Evolutionary conservation across 2,797 vertebrate species (phyloP), one percentile per base, ranked within the genome.

Genomic region (Peromyscus aztecus): DNA sequence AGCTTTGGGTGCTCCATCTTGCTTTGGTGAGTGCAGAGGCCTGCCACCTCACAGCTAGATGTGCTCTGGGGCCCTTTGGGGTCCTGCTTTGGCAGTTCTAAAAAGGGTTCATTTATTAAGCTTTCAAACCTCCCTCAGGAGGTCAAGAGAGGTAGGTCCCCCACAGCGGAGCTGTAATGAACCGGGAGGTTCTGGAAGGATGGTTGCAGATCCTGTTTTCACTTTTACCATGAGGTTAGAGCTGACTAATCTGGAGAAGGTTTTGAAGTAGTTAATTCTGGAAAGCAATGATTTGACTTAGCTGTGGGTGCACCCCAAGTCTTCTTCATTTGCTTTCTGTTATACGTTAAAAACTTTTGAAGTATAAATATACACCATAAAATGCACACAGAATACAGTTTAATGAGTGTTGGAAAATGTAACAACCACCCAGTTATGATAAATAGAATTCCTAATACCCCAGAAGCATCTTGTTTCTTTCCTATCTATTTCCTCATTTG

Each of bases 281-380:
- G 81, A 90, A 87, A 91, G 52, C 29, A 40, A 40, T 94, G 81
- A 93, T 77, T 49, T 49, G 83, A 93, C 57, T 80, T 87, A 84
- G 40, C n/a, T 91, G 21, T 94, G 76, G 37, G 37, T 46, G 31
- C n/a, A 71, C 12, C 37, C n/a, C n/a, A 57, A 82, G 19, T 89
- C 67, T 89, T 95, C 78, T 43, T 95, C 75, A 57, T 89, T 91
- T 94, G 65, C 55, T 95, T 91, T 94, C 87, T 93, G 52, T 24
- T 96, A 3, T 85, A 89, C 90, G 46, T 90, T 69, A 82, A 88
- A 77, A 81, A 89, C 61, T n/a, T 73, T 90, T 82, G 37, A 91
- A 67, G 34, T 80, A 29, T 77, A 93, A 91, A 37, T 80, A 71
- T 61, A 61, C 31, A 57, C 9, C 69, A 57, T 86, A 91, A 93